Base-by-base conservation (phyloP, 2,113 vertebrate species). In the Chinchilla lanigera region DNA sequence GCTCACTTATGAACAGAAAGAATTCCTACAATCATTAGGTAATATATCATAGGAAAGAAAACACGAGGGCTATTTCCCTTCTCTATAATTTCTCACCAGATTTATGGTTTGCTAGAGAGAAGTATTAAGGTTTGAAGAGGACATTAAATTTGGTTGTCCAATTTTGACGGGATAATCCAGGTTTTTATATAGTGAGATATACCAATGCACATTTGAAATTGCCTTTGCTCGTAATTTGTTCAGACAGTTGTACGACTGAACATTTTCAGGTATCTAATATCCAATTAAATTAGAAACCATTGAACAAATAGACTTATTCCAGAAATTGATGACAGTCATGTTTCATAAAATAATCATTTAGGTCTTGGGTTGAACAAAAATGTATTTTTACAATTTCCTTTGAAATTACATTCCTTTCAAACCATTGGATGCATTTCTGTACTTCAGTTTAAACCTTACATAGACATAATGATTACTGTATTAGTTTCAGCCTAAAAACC, bases 131-230 rank as follows among this genome's bases (percentile, higher is more conserved):
- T 87, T 97, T 73, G 58, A 97, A 97, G 54, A 96, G 61, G 60
- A 87, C 12, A 86, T 30, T 96, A 94, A 97, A 96, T 97, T 97
- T 98, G 90, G 60, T 93, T 96, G 97, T 54, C 7, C 92, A 94
- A 69, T 5, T 17, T 60, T 97, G 96, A 96, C 92, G 94, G 95
- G 88, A 96, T 97, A 98, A 97, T 98, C 78, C 13, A 93, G 93
- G 22, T 5, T 97, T 92, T 95, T 97, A 97, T 50, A 78, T 14
- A 86, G 30, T 33, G 44, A 35, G 5, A 60, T 96, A 97, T 16
- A 96, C 7, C 73, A 94, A 61, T 47, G 90, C 26, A 38, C 89
- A 7, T 16, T 83, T 97, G 54, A 98, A 98, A 98, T 95, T 78
- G 41, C 30, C 96, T 97, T 77, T 96, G 78, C 56, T 58, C 28